Evolutionary conservation across 2,113 vertebrate genomes (phyloP), one percentile per base, ranked within the genome.

Genomic region (Triplophysa siluroides): DNA sequence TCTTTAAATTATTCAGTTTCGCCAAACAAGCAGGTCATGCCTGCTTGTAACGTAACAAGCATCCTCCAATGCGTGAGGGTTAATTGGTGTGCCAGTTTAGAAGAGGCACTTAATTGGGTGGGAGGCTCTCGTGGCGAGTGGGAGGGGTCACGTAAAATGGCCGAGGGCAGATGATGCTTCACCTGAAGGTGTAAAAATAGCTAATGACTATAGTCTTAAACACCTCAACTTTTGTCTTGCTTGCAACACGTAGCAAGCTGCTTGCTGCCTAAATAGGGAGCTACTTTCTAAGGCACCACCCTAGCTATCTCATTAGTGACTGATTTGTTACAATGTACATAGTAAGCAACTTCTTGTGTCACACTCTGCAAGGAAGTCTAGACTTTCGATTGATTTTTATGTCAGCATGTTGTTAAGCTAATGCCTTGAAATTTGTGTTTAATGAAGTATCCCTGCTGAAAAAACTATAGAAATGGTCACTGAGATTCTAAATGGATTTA

Each of bases 1-100:
- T 47, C 81, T 70, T 68, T 88, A 83, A 89, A 90, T 90, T 88
- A 90, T 87, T 88, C 64, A 88, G 86, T 81, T 63, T 47, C 62
- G 74, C 71, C 87, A 83, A 79, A 64, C 76, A 76, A 75, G 24
- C 61, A 26, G 74, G 68, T 84, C 47, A 58, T 29, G 47, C 18
- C 45, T 41, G 11, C 43, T 65, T 21, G 13, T 54, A 68, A 45
- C 65, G 4, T 65, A 79, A 70, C 19, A 64, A 83, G 78, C 61
- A 61, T 76, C 65, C 67, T 41, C 67, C 43, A 61, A 29, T 56
- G 63, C 14, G 29, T 38, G 50, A 33, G 23, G 29, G 21, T 56
- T 76, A 79, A 69, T 68, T 38, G 54, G 76, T 68, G 23, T 8
- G 67, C 38, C 26, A 67, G 62, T 63, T 79, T 63, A 75, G 71